A percentile compares a stretch with the other conserved stretches of the same genome.
phyloP scores from a whole-genome alignment of 2,113 vertebrate genomes.

The Todiramphus chloris region DNA sequence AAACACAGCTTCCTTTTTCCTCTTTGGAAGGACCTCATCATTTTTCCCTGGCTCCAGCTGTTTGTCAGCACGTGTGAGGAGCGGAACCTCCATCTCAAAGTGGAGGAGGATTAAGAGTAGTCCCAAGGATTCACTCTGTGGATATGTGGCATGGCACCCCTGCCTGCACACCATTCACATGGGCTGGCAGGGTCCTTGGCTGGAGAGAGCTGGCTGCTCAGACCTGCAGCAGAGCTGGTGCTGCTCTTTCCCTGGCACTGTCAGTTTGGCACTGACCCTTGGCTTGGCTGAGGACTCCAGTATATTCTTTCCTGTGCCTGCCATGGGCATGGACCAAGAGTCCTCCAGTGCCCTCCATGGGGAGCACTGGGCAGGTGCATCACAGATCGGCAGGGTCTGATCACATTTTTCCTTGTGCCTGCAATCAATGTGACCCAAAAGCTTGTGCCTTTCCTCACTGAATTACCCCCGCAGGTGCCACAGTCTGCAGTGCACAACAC shows the following conservation, averaged over 20 bases:
- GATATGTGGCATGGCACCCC: accelerated
- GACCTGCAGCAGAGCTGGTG: no score
- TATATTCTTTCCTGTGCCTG: background rate
- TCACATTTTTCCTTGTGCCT: background rate
- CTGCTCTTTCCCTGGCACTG: background rate
- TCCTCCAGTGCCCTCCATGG: accelerated
- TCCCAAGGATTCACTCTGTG: background rate
- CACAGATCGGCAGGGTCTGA: background rate
- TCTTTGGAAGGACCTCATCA: background rate
- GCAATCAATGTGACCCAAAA: background rate
- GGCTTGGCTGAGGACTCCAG: no score
- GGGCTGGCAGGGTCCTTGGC: background rate
- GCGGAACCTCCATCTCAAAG: background rate
- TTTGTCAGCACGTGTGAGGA: accelerated
- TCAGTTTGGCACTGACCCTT: accelerated
- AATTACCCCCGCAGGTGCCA: background rate
- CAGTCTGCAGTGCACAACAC: accelerated
- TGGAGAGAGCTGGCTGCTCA: background rate
- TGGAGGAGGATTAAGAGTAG: accelerated
- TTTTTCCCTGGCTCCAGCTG: background rate
- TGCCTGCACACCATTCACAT: accelerated
- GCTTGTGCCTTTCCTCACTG: background rate
- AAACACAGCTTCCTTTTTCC: background rate
- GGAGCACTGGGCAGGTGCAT: background rate
- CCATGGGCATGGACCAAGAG: background rate